These are phyloP conservation scores for Myoxocephalus aenaeus DNA, from an alignment of 2,797 vertebrate genomes.

Conservation along the genomic window DNA sequence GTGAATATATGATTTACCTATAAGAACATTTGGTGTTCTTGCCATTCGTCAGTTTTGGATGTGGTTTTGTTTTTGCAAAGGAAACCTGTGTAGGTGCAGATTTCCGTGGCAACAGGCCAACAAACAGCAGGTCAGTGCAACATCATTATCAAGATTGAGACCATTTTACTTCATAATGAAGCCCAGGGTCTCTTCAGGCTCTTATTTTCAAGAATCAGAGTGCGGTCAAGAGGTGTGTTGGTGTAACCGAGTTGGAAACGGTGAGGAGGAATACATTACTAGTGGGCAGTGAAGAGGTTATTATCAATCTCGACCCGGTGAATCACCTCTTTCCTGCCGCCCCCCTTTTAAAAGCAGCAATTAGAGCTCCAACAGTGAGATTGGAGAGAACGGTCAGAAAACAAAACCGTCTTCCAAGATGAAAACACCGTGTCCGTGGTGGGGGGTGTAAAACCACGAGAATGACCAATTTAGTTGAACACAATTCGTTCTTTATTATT, in stretches of 20 bases:
- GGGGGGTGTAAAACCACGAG: not conserved
- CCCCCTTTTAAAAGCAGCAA: slow-evolving; percentile 17
- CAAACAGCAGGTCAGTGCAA: not conserved
- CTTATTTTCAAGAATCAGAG: slow-evolving; percentile 6
- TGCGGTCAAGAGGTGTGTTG: slow-evolving; percentile 16
- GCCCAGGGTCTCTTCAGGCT: slow-evolving; percentile 9
- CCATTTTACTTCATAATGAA: slow-evolving; percentile 10
- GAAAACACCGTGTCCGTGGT: not conserved
- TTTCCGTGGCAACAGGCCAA: not conserved
- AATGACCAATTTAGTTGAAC: not conserved
- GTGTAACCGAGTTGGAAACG: slow-evolving; percentile 19
- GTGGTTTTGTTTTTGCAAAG: not conserved
- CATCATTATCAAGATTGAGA: slow-evolving; percentile 13
- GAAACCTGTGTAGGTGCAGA: not conserved
- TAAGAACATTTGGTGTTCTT: not conserved
- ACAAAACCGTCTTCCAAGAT: not conserved
- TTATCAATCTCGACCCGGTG: slow-evolving; percentile 36
- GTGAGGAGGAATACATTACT: slow-evolving; percentile 11
- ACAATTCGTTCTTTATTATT: not conserved
- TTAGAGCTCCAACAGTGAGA: not conserved
- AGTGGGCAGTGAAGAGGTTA: slow-evolving; percentile 4
- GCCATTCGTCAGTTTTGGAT: not conserved
- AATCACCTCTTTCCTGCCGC: slow-evolving; percentile 10
- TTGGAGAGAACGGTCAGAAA: not conserved
- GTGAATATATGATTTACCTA: not conserved